Evolutionary conservation across 2,888 invertebrate species (phyloP).

Genomic region (Cremastobaeus sp.): DNA sequence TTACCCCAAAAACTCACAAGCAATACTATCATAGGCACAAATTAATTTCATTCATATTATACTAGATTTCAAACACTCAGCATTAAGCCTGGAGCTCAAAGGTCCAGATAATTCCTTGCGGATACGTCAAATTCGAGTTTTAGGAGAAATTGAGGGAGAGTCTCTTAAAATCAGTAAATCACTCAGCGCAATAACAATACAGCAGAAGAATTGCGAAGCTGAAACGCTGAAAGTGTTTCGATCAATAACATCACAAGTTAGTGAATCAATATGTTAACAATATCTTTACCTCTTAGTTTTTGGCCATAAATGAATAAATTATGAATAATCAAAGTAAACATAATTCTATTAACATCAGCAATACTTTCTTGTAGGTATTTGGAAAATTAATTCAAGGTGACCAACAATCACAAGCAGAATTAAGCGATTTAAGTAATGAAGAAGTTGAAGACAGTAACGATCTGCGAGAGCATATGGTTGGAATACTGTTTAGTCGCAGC

Average conservation of each 20-base stretch:
- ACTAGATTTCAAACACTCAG: conserved; percentile 80
- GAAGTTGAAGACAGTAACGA: conserved; percentile 82
- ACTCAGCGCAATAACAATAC: conserved; percentile 82
- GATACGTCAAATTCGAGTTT: conserved; percentile 88
- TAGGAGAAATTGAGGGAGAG: conserved; percentile 83
- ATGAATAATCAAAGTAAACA: not conserved
- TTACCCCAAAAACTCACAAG: not conserved
- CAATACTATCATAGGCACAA: too few relatives aligned
- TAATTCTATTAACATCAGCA: not conserved
- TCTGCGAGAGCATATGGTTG: conserved; percentile 96
- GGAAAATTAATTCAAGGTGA: conserved; percentile 91
- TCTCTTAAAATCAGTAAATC: conserved; percentile 80
- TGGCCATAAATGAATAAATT: conserved; percentile 4
- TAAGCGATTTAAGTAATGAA: conserved; percentile 73
- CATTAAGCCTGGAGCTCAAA: conserved; percentile 90
- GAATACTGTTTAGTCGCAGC: conserved; percentile 95
- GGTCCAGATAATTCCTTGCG: conserved; percentile 95
- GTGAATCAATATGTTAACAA: conserved; percentile 9
- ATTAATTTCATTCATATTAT: conserved; percentile 63
- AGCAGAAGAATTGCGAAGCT: conserved; percentile 92
- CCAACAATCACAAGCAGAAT: conserved; percentile 73
- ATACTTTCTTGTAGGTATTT: conserved; percentile 87
- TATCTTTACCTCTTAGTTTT: not conserved
- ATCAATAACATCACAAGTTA: conserved; percentile 91
- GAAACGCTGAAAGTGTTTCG: conserved; percentile 96